phyloP scores from a whole-genome alignment of 2,888 invertebrate species.

The Thereva unica region DNA sequence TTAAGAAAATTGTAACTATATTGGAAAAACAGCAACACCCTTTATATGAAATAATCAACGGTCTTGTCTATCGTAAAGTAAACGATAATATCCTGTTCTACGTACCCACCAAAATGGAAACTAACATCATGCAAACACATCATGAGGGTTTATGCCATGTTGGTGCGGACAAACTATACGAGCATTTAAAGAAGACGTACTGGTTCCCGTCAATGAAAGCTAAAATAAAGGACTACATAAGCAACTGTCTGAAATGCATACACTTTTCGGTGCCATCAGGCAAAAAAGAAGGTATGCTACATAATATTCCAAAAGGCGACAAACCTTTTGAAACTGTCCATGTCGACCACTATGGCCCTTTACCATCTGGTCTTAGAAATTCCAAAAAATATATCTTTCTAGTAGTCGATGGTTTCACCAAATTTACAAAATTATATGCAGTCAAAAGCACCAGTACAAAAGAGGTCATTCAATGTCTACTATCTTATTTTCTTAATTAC shows the following conservation, averaged over 20 bases:
- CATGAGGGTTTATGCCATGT: conserved; percentile 39
- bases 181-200: neutral
- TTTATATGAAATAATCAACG: conserved; percentile 3
- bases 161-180: conserved; percentile 33
- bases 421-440: no score
- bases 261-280: no score
- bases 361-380: no score
- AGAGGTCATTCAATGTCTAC: no score
- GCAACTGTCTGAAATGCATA: conserved; percentile 52
- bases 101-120: conserved; percentile 37
- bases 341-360: no score
- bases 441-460: no score
- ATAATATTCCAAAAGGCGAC: no score
- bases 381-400: no score
- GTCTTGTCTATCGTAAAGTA: conserved; percentile 10
- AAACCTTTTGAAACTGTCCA: no score
- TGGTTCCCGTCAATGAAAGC: conserved; percentile 54
- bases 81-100: conserved; percentile 31
- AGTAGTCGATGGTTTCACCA: no score
- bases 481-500: no score
- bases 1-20: conserved; percentile 1
- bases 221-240: conserved; percentile 52
- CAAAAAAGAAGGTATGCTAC: no score
- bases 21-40: conserved; percentile 7
- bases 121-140: conserved; percentile 34